Evolutionary conservation across 2,888 invertebrate species (phyloP).

Genomic region (Labia minor): DNA sequence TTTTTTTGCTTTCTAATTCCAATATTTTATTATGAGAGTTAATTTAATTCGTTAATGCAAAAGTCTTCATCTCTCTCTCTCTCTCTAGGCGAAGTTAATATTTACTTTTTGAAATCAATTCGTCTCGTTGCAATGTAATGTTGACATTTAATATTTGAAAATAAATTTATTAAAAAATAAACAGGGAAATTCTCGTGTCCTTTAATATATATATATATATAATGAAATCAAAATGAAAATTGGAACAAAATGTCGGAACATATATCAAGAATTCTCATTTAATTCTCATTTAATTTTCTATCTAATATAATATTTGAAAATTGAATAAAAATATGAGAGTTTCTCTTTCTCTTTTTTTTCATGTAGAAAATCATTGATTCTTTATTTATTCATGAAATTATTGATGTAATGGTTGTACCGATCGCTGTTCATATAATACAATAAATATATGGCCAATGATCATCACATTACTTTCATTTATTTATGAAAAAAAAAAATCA

Average conservation of each 20-base stretch:
- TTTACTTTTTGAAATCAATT: constrained; percentile 13
- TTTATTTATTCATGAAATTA: constrained; percentile 26
- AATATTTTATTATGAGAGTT: constrained; percentile 13
- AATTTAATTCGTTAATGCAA: constrained; percentile 13
- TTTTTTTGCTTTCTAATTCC: not conserved
- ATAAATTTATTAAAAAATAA: constrained; percentile 13
- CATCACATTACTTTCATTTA: no score
- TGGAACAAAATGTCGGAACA: constrained; percentile 3
- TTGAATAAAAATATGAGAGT: constrained; percentile 35
- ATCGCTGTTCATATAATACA: no score
- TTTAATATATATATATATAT: not conserved
- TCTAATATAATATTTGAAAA: constrained; percentile 34
- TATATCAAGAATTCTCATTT: not conserved
- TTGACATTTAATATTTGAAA: constrained; percentile 13
- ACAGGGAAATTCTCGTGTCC: constrained; percentile 1
- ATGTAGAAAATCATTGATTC: constrained; percentile 32
- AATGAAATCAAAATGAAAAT: constrained; percentile 4
- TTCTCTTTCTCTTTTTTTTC: constrained; percentile 38
- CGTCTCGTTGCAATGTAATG: constrained; percentile 13
- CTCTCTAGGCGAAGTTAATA: constrained; percentile 7
- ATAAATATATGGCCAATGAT: no score
- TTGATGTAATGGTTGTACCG: no score
- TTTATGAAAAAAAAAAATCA: not conserved
- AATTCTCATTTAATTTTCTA: not conserved
- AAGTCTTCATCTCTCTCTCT: not conserved